These are phyloP conservation scores for Petrophora chlorosata DNA, from an alignment of 2,888 invertebrate species.

Conservation along the genomic window DNA sequence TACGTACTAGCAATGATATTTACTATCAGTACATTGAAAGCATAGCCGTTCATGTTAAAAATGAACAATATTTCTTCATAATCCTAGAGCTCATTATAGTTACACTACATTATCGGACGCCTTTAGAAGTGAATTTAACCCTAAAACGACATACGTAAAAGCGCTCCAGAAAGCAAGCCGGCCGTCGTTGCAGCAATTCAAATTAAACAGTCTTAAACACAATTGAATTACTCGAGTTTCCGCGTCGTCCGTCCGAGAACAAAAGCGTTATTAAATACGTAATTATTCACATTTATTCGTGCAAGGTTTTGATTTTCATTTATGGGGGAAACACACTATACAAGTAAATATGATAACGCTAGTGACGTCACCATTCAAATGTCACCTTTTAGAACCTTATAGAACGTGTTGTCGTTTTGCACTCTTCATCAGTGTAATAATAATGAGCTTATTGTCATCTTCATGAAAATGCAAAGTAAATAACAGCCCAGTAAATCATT, in stretches of 20 bases:
- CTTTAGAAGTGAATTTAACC: constrained; percentile 31
- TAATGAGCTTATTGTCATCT: too few relatives aligned
- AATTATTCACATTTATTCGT: constrained; percentile 83
- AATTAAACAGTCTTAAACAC: constrained; percentile 81
- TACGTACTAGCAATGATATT: too few relatives aligned
- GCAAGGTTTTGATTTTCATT: constrained; percentile 62
- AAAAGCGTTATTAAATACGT: constrained; percentile 84
- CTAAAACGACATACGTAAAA: constrained; percentile 49
- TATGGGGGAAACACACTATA: constrained; percentile 8
- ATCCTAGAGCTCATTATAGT: too few relatives aligned
- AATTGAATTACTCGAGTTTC: constrained; percentile 84
- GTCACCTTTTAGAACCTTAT: too few relatives aligned
- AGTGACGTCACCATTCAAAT: too few relatives aligned
- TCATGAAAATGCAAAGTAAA: too few relatives aligned
- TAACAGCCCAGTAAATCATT: too few relatives aligned
- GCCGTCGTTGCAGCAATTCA: constrained; percentile 61
- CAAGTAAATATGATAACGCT: neutral
- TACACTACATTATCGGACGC: neutral
- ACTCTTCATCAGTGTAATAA: too few relatives aligned
- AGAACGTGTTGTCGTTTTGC: too few relatives aligned
- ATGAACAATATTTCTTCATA: too few relatives aligned
- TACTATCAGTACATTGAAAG: too few relatives aligned
- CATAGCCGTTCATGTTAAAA: too few relatives aligned
- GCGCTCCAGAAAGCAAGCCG: constrained; percentile 69
- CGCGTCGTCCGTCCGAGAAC: constrained; percentile 76